These are phyloP conservation scores for Meteorus sp. DNA, from an alignment of 1,140 invertebrate genomes.

Conservation along the genomic window DNA sequence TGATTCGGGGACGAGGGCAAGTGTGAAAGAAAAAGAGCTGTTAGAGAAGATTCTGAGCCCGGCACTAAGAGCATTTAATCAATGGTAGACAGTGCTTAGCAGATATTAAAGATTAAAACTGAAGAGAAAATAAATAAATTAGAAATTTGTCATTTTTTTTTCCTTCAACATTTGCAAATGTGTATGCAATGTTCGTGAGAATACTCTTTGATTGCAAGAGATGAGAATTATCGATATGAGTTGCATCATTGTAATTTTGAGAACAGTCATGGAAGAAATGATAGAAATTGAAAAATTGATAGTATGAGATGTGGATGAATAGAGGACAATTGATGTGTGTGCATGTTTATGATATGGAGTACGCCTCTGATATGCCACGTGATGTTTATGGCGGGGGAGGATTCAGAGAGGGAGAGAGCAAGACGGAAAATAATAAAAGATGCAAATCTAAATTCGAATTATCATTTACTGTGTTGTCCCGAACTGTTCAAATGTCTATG, in stretches of 20 bases:
- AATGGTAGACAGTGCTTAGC: constrained; percentile 50
- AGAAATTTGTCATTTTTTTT: constrained; percentile 34
- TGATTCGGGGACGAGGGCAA: constrained; percentile 22
- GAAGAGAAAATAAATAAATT: constrained; percentile 20
- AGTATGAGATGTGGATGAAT: constrained; percentile 23
- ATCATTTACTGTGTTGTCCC: too few relatives aligned
- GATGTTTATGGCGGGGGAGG: not conserved
- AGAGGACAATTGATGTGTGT: constrained; percentile 23
- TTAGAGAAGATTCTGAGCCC: constrained; percentile 31
- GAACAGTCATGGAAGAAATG: constrained; percentile 21
- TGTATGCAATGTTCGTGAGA: constrained; percentile 38
- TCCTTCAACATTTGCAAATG: constrained; percentile 39
- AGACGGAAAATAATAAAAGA: constrained; percentile 1
- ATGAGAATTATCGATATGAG: constrained; percentile 4
- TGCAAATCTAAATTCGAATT: not conserved
- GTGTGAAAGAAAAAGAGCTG: constrained; percentile 22
- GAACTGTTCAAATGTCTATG: too few relatives aligned
- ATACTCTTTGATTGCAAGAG: constrained; percentile 17
- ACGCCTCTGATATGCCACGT: too few relatives aligned
- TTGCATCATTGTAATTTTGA: constrained; percentile 44
- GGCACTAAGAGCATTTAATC: constrained; percentile 54
- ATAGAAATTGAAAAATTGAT: constrained; percentile 20
- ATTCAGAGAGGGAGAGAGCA: constrained; percentile 1
- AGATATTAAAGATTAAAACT: constrained; percentile 41
- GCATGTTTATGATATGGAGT: constrained; percentile 21